A percentile compares a stretch with the other conserved stretches of the same genome.
Conservation (phyloP, 1,140 invertebrate species). For the Manduca sexta region DNA sequence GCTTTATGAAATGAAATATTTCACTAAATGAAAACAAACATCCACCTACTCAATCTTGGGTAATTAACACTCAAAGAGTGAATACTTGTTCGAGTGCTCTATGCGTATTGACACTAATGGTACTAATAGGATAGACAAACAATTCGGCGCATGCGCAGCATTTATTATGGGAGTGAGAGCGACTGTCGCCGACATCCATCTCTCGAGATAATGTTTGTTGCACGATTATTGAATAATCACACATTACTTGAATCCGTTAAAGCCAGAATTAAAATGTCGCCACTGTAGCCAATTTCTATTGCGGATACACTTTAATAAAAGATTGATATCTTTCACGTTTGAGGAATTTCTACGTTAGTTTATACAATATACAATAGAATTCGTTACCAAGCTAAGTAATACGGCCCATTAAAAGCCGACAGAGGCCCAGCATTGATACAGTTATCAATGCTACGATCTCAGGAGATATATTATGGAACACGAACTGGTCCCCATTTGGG, state of each 20-base stretch:
- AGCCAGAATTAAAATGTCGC: too few species aligned
- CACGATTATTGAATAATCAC: not conserved
- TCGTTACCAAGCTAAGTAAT: too few species aligned
- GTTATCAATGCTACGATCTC: conserved; percentile 56
- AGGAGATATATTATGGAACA: conserved; percentile 38
- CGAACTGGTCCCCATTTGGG: conserved; percentile 57
- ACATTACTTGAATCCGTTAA: too few species aligned
- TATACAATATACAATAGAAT: too few species aligned
- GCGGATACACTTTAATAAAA: too few species aligned
- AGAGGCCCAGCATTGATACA: conserved; percentile 35
- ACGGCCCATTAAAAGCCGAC: conserved; percentile 40
- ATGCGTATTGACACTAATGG: conserved; percentile 19
- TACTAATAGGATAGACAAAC: conserved; percentile 18
- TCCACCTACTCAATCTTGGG: not conserved
- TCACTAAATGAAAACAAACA: not conserved
- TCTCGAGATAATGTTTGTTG: conserved; percentile 2
- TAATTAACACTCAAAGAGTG: conserved; percentile 4
- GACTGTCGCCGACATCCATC: not conserved
- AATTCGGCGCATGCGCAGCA: conserved; percentile 16
- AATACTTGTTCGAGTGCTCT: conserved; percentile 3
- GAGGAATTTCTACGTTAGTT: too few species aligned
- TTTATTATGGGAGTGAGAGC: conserved; percentile 18
- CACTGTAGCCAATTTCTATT: too few species aligned
- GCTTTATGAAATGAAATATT: too few species aligned
- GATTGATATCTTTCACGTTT: too few species aligned